Evolutionary conservation across 2,797 vertebrate genomes (phyloP), one percentile per base, ranked within the genome.

Genomic region (Botia kubotai): DNA sequence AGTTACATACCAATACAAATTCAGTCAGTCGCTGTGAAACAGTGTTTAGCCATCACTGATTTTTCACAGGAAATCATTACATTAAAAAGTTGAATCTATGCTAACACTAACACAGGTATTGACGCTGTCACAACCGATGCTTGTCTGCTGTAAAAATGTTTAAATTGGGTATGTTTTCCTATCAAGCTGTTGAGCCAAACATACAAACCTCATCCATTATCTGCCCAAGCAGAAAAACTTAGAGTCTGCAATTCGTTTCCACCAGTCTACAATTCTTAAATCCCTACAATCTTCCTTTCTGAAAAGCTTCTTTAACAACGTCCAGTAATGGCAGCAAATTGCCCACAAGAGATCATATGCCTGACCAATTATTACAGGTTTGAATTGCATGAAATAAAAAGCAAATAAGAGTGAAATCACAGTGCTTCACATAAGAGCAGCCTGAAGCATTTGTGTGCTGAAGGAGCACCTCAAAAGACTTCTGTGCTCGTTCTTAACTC

Each of bases 401-500:
- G 1, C 17, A 72, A 70, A 69, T 16, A 26, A 60, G n/a, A 72
- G 12, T 14, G 33, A 53, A 69, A 6, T 23, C 55, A 29, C 23
- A 26, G 73, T 6, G n/a, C 63, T 60, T 60, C n/a, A 71, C 60
- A 79, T 68, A 72, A 75, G 71, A 52, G 67, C 23, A 52, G 43
- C 78, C 70, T 78, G 75, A 62, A 75, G 19, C 63, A 21, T 63
- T 70, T 50, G 55, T 14, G 70, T 26, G 23, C 67, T 80, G 70
- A 82, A 75, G 58, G 66, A 75, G 16, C 26, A 53, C 58, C 50
- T 53, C 68, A 12, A 52, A 76, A 76, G 68, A 65, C 21, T 74
- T 82, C 73, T 73, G 66, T 69, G 6, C 74, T 72, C 67, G 69
- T 72, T 52, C 67, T 78, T 65, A 48, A 14, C 72, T 58, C 39